phyloP scores from a whole-genome alignment of 2,888 invertebrate species.

The Seira sanloemensis region DNA sequence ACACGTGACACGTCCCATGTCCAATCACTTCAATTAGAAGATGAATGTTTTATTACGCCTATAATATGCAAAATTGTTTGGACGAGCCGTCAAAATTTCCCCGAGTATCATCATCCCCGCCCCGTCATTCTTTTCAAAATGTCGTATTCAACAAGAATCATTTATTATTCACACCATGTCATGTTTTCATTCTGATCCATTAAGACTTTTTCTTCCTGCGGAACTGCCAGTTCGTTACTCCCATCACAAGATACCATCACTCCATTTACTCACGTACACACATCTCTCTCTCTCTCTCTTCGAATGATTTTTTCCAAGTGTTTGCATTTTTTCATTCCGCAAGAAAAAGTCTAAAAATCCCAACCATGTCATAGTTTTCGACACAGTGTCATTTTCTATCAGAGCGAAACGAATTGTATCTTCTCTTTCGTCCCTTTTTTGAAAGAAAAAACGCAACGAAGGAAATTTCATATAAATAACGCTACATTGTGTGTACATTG shows the following conservation, averaged over 20 bases:
- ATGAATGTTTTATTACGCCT: no score
- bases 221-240: neutral
- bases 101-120: neutral
- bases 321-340: neutral
- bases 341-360: neutral
- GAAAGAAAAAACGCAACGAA: neutral
- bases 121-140: neutral
- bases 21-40: no score
- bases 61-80: no score
- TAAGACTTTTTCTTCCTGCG: neutral
- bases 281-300: neutral
- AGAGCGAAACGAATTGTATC: constrained; percentile 14
- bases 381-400: constrained; percentile 49
- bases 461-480: no score
- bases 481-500: neutral
- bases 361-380: constrained; percentile 31
- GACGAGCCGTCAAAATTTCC: no score
- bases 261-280: neutral
- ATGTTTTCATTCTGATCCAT: neutral
- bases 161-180: neutral
- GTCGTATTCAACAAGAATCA: neutral
- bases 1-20: no score
- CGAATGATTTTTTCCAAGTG: neutral
- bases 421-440: neutral
- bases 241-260: neutral